phyloP scores from a whole-genome alignment of 2,113 vertebrate genomes.

The Neotoma lepida region DNA sequence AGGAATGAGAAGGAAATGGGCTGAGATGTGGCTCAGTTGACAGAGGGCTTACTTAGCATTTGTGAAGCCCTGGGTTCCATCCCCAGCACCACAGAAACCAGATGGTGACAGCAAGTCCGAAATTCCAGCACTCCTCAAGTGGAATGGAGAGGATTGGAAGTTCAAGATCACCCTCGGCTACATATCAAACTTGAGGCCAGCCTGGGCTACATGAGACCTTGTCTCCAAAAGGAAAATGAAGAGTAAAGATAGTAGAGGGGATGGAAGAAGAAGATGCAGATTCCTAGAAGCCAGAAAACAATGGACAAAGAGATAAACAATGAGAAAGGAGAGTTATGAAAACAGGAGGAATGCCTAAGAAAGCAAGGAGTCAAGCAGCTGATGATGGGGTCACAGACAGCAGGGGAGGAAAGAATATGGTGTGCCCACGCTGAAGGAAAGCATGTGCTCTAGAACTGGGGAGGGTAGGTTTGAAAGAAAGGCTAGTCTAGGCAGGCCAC shows the following conservation, averaged over 20 bases:
- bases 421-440: not conserved
- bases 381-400: not conserved
- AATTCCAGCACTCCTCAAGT: not conserved
- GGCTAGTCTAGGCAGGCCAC: too few species aligned
- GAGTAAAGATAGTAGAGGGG: not conserved
- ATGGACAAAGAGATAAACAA: not conserved
- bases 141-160: not conserved
- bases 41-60: too few species aligned
- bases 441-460: not conserved
- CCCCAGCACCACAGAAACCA: not conserved
- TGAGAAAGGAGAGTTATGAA: not conserved
- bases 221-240: not conserved
- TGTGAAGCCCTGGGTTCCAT: too few species aligned
- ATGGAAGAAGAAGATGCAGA: not conserved
- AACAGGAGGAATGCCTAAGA: not conserved
- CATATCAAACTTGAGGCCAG: not conserved
- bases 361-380: too few species aligned
- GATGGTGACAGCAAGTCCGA: not conserved
- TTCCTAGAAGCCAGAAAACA: not conserved
- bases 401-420: not conserved
- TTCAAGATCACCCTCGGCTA: not conserved
- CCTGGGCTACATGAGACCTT: not conserved
- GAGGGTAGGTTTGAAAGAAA: fast-evolving
- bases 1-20: not conserved
- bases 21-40: too few species aligned